Evolutionary conservation across 1,140 invertebrate species (phyloP).

Genomic region (Chelonus insularis): DNA sequence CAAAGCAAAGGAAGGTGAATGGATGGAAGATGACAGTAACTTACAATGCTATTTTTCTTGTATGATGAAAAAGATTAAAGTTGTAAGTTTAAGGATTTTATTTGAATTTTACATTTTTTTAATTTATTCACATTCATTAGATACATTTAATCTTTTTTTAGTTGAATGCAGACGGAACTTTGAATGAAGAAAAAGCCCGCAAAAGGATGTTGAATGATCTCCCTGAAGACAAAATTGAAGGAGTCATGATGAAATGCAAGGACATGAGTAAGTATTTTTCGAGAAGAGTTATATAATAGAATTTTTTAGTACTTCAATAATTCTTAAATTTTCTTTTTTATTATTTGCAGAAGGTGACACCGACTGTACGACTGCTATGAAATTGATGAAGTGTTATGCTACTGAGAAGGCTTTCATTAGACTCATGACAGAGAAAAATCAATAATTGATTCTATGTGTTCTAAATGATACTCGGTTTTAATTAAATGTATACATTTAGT

Average conservation of each 20-base stretch:
- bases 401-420: neutral
- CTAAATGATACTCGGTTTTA: no score
- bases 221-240: constrained; percentile 9
- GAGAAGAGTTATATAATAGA: neutral
- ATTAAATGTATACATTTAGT: no score
- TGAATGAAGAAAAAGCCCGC: constrained; percentile 3
- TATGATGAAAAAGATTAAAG: constrained; percentile 33
- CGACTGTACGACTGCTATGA: constrained; percentile 29
- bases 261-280: constrained; percentile 18
- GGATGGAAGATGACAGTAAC: constrained; percentile 25
- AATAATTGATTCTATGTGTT: no score
- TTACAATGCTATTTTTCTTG: constrained; percentile 33
- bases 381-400: neutral
- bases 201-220: constrained; percentile 8
- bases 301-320: neutral
- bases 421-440: no score
- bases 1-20: neutral
- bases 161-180: neutral
- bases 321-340: neutral
- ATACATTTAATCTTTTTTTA: neutral
- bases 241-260: constrained; percentile 26
- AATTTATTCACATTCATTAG: neutral
- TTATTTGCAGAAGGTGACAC: constrained; percentile 18
- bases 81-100: constrained; percentile 30
- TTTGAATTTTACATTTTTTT: neutral